Evolutionary conservation across 2,113 vertebrate genomes (phyloP).

Genomic region (Neopipo cinnamomea): DNA sequence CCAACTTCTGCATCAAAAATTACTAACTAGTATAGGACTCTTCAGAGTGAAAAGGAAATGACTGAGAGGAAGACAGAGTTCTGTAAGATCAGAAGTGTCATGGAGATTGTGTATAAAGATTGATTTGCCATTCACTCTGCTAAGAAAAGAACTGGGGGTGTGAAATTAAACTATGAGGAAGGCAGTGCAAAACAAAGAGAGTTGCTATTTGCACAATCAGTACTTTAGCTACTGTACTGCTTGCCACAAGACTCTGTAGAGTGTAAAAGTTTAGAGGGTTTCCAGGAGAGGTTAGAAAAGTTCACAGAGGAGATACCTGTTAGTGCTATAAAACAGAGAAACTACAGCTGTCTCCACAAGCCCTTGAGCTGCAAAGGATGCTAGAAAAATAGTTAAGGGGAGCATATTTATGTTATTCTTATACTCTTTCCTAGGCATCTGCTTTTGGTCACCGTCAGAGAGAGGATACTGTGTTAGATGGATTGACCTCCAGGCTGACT

Average conservation of each 20-base stretch:
- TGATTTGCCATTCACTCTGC: not conserved
- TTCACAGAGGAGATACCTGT: not conserved
- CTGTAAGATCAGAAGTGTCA: not conserved
- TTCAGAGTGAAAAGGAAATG: not conserved
- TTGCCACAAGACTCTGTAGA: not conserved
- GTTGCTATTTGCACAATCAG: not conserved
- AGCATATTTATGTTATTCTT: not conserved
- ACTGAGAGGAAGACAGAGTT: not conserved
- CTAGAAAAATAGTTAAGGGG: not conserved
- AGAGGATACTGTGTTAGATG: not conserved
- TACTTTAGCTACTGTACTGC: not conserved
- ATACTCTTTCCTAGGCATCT: not conserved
- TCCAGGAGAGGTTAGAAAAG: not conserved
- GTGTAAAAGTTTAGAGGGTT: not conserved
- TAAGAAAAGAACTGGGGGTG: not conserved
- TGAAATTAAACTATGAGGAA: not conserved
- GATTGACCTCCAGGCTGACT: not conserved
- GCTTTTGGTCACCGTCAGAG: not conserved
- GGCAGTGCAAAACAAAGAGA: not conserved
- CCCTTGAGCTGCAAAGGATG: not conserved
- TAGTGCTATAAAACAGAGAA: not conserved
- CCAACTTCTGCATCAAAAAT: not conserved
- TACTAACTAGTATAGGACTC: not conserved
- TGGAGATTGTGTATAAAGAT: not conserved
- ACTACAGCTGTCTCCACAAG: not conserved